phyloP scores from a whole-genome alignment of 2,797 vertebrate species.

The Argyrosomus regius region DNA sequence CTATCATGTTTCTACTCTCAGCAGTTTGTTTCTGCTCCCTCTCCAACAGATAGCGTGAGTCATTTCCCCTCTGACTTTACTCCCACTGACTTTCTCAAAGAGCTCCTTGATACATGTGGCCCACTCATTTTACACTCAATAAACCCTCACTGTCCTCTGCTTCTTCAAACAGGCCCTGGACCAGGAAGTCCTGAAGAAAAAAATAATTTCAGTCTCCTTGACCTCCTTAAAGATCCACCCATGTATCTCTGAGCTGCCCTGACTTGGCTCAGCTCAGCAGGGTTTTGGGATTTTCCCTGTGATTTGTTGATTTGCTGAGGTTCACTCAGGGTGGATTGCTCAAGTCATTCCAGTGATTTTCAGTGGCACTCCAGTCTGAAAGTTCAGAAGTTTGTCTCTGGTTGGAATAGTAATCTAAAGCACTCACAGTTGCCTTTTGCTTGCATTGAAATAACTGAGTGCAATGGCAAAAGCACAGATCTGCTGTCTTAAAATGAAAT shows the following conservation, averaged over 20 bases:
- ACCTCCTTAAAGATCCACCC: conserved; percentile 54
- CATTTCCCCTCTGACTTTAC: conserved; percentile 59
- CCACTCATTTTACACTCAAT: conserved; percentile 67
- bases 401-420: conserved; percentile 13
- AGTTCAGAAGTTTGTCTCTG: conserved; percentile 27
- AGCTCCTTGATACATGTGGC: conserved; percentile 64
- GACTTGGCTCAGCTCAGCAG: conserved; percentile 24
- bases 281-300: conserved; percentile 60
- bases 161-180: conserved; percentile 45
- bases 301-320: conserved; percentile 61
- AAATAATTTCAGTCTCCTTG: conserved; percentile 40
- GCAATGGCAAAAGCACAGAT: neutral
- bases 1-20: conserved; percentile 46
- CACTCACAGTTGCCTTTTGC: conserved; percentile 5
- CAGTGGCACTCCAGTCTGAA: conserved; percentile 18
- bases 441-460: neutral
- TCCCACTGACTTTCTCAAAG: conserved; percentile 72
- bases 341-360: conserved; percentile 32
- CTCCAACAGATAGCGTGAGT: conserved; percentile 63
- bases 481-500: neutral
- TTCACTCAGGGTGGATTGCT: conserved; percentile 44
- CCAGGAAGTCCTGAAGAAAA: conserved; percentile 28
- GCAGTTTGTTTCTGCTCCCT: conserved; percentile 52
- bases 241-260: conserved; percentile 24
- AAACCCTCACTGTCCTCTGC: conserved; percentile 64